Base-by-base conservation (phyloP, 2,113 vertebrate genomes). In the Columba livia region DNA sequence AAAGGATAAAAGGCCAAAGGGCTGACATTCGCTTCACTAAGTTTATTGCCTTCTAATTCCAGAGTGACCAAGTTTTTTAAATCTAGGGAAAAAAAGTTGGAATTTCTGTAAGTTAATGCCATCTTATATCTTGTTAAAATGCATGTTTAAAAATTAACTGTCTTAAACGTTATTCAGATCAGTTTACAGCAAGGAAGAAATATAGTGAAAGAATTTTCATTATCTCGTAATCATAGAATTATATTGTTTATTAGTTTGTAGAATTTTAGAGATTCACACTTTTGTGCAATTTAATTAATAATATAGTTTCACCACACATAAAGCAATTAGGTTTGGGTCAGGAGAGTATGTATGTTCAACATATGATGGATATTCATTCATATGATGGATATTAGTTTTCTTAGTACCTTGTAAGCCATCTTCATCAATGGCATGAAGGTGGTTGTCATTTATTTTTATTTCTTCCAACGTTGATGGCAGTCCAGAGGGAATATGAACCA, bases 401-500 rank as follows among this genome's bases (percentile, higher is more conserved):
- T 26, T 65, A 95, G 94, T 98, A 99, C 99, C 99, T 97, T 97
- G 96, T 86, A 99, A 98, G 91, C 97, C 96, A 4, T 98, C 97
- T 86, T 98, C 96, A 13, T 98, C 95, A 5, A 99, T 96, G 53
- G 87, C 78, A 86, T 97, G 98, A 69, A 99, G 98, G 69, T 95
- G 97, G 97, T 99, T 99, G 91, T 99, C 99, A 38, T 98, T 99
- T 97, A 99, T 97, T 98, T 99, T 99, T 78, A 99, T 98, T 97
- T 99, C 99, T 96, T 99, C 98, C 89, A 99, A 96, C 47, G 98
- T 97, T 40, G 98, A 69, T 44, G 99, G 99, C 58, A 99, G 94
- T 92, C 97, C 97, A 70, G 97, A 72, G 40, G 99, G 99, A 78
- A 99, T 97, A 4, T 89, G 91, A 13, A 97, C 97, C 40, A 99